These are phyloP conservation scores for Lasioglossum malachurum DNA, from an alignment of 2,888 invertebrate species.

Conservation along the genomic window DNA sequence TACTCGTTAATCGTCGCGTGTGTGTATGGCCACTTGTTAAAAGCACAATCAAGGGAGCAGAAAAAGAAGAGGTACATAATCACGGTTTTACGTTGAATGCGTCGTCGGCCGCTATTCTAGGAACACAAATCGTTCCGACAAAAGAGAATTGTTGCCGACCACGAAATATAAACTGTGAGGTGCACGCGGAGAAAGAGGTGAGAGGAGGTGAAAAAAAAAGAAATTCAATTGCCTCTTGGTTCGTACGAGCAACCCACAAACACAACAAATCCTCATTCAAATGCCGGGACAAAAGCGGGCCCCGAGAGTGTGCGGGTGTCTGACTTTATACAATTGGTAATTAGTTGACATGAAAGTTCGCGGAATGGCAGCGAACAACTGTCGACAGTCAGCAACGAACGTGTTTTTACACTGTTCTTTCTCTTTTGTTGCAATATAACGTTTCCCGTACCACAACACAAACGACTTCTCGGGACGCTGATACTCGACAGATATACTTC, in stretches of 20 bases:
- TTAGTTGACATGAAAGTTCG: conserved; percentile 46
- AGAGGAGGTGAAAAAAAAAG: conserved; percentile 10
- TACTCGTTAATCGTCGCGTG: neutral
- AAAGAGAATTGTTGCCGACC: neutral
- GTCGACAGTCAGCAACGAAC: neutral
- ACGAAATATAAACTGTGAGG: conserved; percentile 23
- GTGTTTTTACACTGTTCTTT: neutral
- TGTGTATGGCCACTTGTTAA: conserved; percentile 5
- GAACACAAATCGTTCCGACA: conserved; percentile 1
- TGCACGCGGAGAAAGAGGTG: neutral
- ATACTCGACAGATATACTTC: neutral
- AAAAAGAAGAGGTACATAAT: neutral
- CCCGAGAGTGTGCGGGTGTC: conserved; percentile 15
- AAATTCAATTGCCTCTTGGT: conserved; percentile 34
- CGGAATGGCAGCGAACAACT: conserved; percentile 8
- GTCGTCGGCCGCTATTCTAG: neutral
- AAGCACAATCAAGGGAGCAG: neutral
- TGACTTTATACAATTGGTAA: conserved; percentile 41
- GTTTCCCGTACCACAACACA: neutral
- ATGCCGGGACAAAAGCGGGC: conserved; percentile 35
- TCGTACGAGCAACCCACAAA: neutral
- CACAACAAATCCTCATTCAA: conserved; percentile 41
- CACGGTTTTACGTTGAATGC: neutral
- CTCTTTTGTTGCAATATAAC: neutral
- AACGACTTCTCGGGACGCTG: neutral